Percentiles rank a stretch among this genome's conserved stretches.
phyloP scores from a whole-genome alignment of 1,140 invertebrate genomes.

The Mamestra configurata region DNA sequence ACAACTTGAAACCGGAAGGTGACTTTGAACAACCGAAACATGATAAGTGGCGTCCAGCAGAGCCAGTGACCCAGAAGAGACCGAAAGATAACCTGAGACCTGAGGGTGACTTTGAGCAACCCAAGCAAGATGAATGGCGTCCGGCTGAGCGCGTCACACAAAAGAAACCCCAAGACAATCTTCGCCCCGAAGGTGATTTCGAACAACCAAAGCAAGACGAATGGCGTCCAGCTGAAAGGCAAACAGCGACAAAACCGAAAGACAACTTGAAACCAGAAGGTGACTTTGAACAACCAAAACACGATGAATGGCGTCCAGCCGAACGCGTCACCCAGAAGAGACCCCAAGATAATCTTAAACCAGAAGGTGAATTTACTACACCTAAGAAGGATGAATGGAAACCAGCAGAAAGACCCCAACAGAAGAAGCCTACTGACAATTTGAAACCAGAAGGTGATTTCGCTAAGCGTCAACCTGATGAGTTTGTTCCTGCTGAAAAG shows the following conservation, averaged over 20 bases:
- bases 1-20: constrained; percentile 90
- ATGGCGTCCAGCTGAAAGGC: constrained; percentile 88
- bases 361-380: constrained; percentile 89
- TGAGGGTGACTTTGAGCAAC: constrained; percentile 85
- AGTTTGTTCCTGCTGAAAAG: constrained; percentile 89
- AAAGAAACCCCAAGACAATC: constrained; percentile 89
- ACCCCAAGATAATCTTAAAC: constrained; percentile 87
- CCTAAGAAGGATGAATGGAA: constrained; percentile 80
- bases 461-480: constrained; percentile 87
- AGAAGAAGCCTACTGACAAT: constrained; percentile 82
- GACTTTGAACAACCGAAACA: constrained; percentile 88
- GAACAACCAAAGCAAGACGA: constrained; percentile 81
- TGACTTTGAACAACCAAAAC: constrained; percentile 85
- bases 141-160: constrained; percentile 88
- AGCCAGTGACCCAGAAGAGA: constrained; percentile 76
- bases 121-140: constrained; percentile 87
- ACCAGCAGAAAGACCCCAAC: constrained; percentile 73
- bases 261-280: constrained; percentile 90
- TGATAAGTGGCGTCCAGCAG: constrained; percentile 80
- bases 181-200: constrained; percentile 89
- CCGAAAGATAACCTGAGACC: constrained; percentile 72
- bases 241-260: too few species aligned
- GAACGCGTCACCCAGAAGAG: constrained; percentile 65
- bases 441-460: constrained; percentile 89
- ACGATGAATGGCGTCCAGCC: constrained; percentile 82